These are phyloP conservation scores for Dione vanillae DNA, from an alignment of 2,888 invertebrate genomes.

Conservation along the genomic window DNA sequence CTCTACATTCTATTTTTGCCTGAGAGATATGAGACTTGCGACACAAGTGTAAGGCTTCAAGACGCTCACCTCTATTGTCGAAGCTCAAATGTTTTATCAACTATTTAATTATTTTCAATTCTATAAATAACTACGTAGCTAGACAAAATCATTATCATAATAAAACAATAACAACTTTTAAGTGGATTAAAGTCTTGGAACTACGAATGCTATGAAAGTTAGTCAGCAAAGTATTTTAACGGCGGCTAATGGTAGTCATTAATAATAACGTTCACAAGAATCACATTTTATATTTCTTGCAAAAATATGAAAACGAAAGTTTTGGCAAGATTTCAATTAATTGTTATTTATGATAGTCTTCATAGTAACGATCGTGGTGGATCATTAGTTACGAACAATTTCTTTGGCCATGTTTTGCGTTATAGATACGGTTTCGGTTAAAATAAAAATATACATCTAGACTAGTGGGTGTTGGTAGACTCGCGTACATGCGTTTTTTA, in stretches of 20 bases:
- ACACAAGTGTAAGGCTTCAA: too few relatives aligned
- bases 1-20: too few relatives aligned
- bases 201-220: conserved; percentile 10
- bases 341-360: conserved; percentile 14
- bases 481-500: too few relatives aligned
- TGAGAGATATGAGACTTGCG: too few relatives aligned
- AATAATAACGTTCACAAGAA: conserved; percentile 8
- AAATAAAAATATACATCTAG: too few relatives aligned
- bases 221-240: conserved; percentile 16
- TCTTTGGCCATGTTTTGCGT: neutral
- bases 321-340: conserved; percentile 14
- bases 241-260: conserved; percentile 22
- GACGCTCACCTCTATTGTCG: too few relatives aligned
- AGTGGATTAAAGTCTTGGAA: conserved; percentile 5
- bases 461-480: too few relatives aligned
- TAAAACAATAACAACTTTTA: conserved; percentile 2
- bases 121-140: too few relatives aligned
- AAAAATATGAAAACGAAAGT: conserved; percentile 10
- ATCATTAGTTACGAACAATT: conserved; percentile 5
- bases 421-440: too few relatives aligned
- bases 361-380: neutral
- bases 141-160: neutral
- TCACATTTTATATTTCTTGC: conserved; percentile 13
- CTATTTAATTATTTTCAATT: too few relatives aligned
- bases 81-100: too few relatives aligned